Evolutionary conservation across 1,140 invertebrate genomes (phyloP), one percentile per base, ranked within the genome.

Genomic region (Drosophila neocordata): DNA sequence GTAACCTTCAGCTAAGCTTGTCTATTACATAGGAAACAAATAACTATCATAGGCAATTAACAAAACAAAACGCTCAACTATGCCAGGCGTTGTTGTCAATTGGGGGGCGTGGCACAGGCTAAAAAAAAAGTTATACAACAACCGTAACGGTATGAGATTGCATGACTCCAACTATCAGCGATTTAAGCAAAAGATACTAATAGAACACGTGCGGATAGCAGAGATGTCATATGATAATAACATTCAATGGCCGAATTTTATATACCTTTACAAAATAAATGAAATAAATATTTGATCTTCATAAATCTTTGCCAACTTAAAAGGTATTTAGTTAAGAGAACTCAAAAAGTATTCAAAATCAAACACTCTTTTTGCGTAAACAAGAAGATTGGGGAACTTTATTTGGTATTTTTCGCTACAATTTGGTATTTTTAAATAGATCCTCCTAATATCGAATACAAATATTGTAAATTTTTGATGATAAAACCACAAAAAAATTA

Each of bases 21-120:
- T 22, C 13, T 11, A 57, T 48, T 37, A 56, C 24, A 34, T 37
- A 12, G 7, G 0, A 34, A 44, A 51, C 31, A 52, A 67, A 67
- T 18, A 11, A 71, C 53, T 81, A 65, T 78, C 65, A 85, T 85
- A 78, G 74, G 31, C 58, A 37, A 69, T 80, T 84, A 59, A 69
- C 61, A 48, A 48, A 56, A 55, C 66, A 48, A 56, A 55, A 44
- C 11, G 18, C 53, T 57, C 24, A 48, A 11, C 41, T 15, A 20
- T 2, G 11, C 8, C 11, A 8, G 63, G 63, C 53, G 70, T 61
- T 70, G 58, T 52, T 69, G 65, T 59, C 69, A 37, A 35, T 11
- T 1, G 5, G 2, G 24, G 55, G 65, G 65, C 31, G 31, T 56
- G 37, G 0, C 31, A 18, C 12, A 6, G 6, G 5, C 27, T 24